These are phyloP conservation scores for Callosobruchus maculatus DNA, from an alignment of 2,888 invertebrate genomes.

Conservation along the genomic window DNA sequence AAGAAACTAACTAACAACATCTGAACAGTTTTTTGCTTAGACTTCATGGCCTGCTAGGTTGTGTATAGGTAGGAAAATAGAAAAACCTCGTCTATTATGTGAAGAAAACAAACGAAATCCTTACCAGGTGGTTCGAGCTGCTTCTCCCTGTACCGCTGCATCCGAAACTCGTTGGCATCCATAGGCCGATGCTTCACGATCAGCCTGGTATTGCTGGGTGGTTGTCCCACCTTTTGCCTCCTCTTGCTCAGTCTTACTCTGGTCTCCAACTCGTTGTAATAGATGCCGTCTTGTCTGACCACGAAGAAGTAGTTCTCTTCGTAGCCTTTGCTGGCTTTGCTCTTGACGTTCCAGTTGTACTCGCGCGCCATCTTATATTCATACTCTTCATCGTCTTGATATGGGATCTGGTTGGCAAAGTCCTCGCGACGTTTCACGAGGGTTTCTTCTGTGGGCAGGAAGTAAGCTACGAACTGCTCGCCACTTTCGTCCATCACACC, in stretches of 20 bases:
- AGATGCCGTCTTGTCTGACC: slow-evolving; percentile 84
- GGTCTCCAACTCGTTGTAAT: slow-evolving; percentile 93
- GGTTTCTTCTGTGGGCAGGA: slow-evolving; percentile 91
- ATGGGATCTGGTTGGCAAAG: slow-evolving; percentile 68
- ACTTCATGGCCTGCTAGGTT: too few relatives aligned
- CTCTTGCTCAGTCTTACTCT: slow-evolving; percentile 92
- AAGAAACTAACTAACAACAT: too few relatives aligned
- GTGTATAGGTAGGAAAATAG: too few relatives aligned
- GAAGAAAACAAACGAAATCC: background rate
- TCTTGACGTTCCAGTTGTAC: slow-evolving; percentile 99
- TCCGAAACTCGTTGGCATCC: slow-evolving; percentile 78
- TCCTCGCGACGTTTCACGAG: slow-evolving; percentile 85
- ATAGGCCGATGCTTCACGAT: slow-evolving; percentile 88
- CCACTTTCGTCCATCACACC: slow-evolving; percentile 99
- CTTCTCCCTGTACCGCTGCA: slow-evolving; percentile 81
- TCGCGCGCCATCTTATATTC: slow-evolving; percentile 97
- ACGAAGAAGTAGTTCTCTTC: slow-evolving; percentile 98
- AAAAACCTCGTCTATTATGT: too few relatives aligned
- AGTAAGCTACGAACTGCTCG: slow-evolving; percentile 98
- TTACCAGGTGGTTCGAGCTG: slow-evolving; percentile 81
- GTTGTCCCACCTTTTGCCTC: slow-evolving; percentile 67
- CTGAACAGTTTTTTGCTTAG: too few relatives aligned
- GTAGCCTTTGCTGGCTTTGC: slow-evolving; percentile 72
- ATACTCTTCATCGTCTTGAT: slow-evolving; percentile 87
- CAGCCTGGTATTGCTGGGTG: slow-evolving; percentile 72